These are phyloP conservation scores for Paratilapia polleni DNA, from an alignment of 2,113 vertebrate genomes.

Conservation along the genomic window DNA sequence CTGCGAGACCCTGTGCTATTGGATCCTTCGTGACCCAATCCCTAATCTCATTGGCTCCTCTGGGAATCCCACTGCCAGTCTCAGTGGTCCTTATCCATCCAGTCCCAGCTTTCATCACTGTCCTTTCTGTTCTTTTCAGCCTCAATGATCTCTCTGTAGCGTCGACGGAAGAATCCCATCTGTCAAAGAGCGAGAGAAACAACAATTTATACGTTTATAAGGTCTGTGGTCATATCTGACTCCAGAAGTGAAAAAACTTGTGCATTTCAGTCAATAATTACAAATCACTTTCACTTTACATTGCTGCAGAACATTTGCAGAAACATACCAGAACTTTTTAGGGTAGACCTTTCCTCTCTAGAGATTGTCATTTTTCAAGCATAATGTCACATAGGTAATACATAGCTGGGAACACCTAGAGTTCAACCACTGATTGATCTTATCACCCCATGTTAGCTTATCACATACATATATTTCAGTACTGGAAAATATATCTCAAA, in stretches of 20 bases:
- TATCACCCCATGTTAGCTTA: neutral
- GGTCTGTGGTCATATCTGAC: constrained; percentile 3
- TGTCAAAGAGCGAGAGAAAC: constrained; percentile 71
- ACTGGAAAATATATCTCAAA: neutral
- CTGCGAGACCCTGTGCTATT: constrained; percentile 78
- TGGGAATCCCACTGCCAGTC: constrained; percentile 80
- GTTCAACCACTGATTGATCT: neutral
- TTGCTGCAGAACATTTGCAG: neutral
- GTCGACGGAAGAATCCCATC: constrained; percentile 98
- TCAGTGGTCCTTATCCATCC: constrained; percentile 96
- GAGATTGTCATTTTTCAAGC: neutral
- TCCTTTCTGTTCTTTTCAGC: constrained; percentile 96
- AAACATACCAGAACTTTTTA: neutral
- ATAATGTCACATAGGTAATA: neutral
- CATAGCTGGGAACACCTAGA: constrained; percentile 7
- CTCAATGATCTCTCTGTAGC: constrained; percentile 97
- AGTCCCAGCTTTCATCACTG: constrained; percentile 97
- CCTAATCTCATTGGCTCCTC: constrained; percentile 87
- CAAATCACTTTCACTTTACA: constrained; percentile 3
- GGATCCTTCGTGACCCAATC: constrained; percentile 70
- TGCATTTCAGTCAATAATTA: neutral
- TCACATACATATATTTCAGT: neutral
- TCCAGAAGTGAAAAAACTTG: neutral
- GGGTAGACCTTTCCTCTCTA: neutral
- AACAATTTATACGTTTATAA: neutral